Evolutionary conservation across 2,113 vertebrate genomes (phyloP).

Genomic region (Lichenostomus cassidix): DNA sequence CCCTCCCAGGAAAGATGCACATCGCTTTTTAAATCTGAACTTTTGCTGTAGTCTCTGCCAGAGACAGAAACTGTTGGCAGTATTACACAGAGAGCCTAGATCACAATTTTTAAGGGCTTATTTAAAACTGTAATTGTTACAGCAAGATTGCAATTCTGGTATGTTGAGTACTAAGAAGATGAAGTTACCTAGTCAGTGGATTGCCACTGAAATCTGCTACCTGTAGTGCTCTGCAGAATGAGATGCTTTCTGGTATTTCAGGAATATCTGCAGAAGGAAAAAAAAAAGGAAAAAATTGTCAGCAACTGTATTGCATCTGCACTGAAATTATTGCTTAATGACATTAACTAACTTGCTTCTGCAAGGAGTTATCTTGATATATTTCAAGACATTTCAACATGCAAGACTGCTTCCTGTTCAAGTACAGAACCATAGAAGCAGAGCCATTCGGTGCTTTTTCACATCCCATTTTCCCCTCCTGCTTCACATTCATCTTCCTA

Average conservation of each 20-base stretch:
- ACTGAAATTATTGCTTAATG: not conserved
- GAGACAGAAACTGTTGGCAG: not conserved
- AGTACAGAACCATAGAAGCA: not conserved
- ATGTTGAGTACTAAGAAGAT: not conserved
- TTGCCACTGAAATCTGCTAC: constrained; percentile 98
- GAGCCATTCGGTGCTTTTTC: not conserved
- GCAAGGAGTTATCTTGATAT: not conserved
- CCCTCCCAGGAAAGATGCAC: not conserved
- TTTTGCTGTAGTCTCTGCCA: not conserved
- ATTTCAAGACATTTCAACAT: not conserved
- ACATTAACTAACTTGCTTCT: not conserved
- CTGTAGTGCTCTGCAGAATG: constrained; percentile 94
- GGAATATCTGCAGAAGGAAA: constrained; percentile 85
- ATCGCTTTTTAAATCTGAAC: not conserved
- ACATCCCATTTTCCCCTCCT: not conserved
- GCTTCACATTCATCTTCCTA: rapidly evolving
- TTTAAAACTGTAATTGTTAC: constrained; percentile 14
- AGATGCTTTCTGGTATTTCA: constrained; percentile 98
- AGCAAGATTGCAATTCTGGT: not conserved
- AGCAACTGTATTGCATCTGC: not conserved
- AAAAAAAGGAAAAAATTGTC: not conserved
- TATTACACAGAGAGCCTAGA: not conserved
- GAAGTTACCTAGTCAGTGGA: constrained; percentile 90
- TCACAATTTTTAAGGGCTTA: constrained; percentile 5
- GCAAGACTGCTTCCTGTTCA: not conserved